phyloP scores from a whole-genome alignment of 2,888 invertebrate species.

The Drosophila setosimentum region DNA sequence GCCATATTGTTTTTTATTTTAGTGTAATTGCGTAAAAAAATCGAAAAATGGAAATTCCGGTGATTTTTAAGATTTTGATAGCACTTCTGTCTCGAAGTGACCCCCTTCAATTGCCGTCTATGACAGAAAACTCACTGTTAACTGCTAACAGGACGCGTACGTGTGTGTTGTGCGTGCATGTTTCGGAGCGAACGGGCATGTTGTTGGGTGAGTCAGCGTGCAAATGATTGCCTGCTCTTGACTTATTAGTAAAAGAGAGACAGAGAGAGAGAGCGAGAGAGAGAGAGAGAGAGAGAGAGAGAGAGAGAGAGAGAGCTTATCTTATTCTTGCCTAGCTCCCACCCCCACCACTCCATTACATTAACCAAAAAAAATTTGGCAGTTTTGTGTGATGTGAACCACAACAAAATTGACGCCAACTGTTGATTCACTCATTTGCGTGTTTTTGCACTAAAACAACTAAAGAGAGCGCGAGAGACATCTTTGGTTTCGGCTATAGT shows the following conservation, averaged over 20 bases:
- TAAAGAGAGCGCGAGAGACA: neutral
- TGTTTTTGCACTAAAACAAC: no score
- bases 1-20: neutral
- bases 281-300: constrained; percentile 19
- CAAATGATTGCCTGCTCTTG: constrained; percentile 64
- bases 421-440: constrained; percentile 52
- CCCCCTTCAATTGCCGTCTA: constrained; percentile 17
- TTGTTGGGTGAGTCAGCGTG: constrained; percentile 29
- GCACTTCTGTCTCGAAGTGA: neutral
- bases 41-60: neutral
- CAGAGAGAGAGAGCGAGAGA: constrained; percentile 30
- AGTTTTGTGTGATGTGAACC: constrained; percentile 11
- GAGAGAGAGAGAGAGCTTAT: constrained; percentile 26
- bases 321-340: constrained; percentile 10
- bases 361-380: constrained; percentile 12
- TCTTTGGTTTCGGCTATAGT: neutral
- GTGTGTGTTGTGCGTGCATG: constrained; percentile 14
- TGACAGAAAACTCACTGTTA: constrained; percentile 26
- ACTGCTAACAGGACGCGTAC: constrained; percentile 24
- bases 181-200: constrained; percentile 18
- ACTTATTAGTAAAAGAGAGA: constrained; percentile 54
- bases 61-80: no score
- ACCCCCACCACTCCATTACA: neutral
- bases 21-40: neutral
- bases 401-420: constrained; percentile 40